Conservation (phyloP, 1,140 invertebrate species). For the Aleiodes sp. region DNA sequence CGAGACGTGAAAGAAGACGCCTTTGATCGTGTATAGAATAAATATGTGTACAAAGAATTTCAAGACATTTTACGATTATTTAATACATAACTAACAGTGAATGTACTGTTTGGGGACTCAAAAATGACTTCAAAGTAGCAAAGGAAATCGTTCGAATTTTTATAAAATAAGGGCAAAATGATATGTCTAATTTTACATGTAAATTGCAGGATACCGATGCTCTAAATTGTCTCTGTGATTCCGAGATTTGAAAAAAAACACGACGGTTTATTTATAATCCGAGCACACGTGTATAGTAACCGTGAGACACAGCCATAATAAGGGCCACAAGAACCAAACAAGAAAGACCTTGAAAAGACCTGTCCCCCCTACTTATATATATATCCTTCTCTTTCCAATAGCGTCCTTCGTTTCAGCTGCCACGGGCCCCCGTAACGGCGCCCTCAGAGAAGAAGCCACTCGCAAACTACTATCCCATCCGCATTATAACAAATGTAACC, state of each 20-base stretch:
- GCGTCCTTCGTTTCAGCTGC: slow-evolving; percentile 17
- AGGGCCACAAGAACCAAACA: slow-evolving; percentile 34
- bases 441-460: slow-evolving; percentile 4
- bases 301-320: slow-evolving; percentile 27
- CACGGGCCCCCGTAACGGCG: neutral
- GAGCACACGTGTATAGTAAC: slow-evolving; percentile 19
- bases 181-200: no score
- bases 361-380: slow-evolving; percentile 18
- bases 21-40: slow-evolving; percentile 8
- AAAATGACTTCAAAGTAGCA: no score
- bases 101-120: no score
- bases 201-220: no score
- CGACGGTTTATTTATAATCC: neutral
- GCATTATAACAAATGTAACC: slow-evolving; percentile 10
- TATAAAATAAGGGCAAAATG: no score
- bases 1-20: neutral
- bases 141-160: no score
- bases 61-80: neutral
- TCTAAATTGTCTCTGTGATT: no score
- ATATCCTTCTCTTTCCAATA: neutral
- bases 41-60: neutral
- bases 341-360: slow-evolving; percentile 38
- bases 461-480: slow-evolving; percentile 7
- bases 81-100: no score
- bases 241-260: neutral